Conservation (phyloP, 1,140 invertebrate species). For the Asbolus verrucosus region DNA sequence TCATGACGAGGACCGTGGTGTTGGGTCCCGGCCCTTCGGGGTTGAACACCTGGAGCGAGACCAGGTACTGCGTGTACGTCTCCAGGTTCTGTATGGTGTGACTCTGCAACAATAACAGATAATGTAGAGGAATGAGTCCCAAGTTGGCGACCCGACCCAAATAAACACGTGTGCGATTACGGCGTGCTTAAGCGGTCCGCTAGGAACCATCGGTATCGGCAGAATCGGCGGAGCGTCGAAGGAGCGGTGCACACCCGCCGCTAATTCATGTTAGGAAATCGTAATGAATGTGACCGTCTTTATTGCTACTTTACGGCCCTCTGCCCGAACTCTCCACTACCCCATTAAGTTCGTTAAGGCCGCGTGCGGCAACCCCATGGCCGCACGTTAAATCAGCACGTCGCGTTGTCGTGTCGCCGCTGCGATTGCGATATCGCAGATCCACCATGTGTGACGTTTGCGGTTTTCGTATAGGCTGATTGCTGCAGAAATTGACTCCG, state of each 20-base stretch:
- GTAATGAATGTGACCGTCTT: slow-evolving; percentile 48
- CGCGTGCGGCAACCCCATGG: slow-evolving; percentile 31
- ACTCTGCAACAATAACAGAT: slow-evolving; percentile 69
- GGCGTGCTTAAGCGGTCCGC: slow-evolving; percentile 54
- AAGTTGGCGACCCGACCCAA: slow-evolving; percentile 43
- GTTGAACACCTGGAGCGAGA: slow-evolving; percentile 83
- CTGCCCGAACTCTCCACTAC: slow-evolving; percentile 33
- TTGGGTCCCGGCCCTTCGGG: slow-evolving; percentile 79
- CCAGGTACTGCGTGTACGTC: slow-evolving; percentile 81
- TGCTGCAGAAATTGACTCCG: slow-evolving; percentile 8
- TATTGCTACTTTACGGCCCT: slow-evolving; percentile 42
- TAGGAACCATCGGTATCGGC: slow-evolving; percentile 47
- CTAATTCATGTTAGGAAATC: slow-evolving; percentile 51
- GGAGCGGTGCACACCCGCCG: slow-evolving; percentile 28
- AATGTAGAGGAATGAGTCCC: slow-evolving; percentile 52
- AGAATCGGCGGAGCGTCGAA: slow-evolving; percentile 29
- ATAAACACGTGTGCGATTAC: slow-evolving; percentile 52
- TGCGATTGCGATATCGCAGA: slow-evolving; percentile 40
- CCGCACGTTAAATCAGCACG: slow-evolving; percentile 42
- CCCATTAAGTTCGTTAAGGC: slow-evolving; percentile 41
- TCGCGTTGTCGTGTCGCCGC: slow-evolving; percentile 28
- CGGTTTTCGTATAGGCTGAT: slow-evolving; percentile 2
- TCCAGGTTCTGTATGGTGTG: slow-evolving; percentile 78
- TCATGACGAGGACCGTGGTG: slow-evolving; percentile 80
- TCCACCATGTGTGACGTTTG: slow-evolving; percentile 29